Percentiles rank a stretch among this genome's conserved stretches.
These are phyloP conservation scores for Drosophila nr. perissopoda DNA, from an alignment of 2,888 invertebrate species.

Conservation along the genomic window DNA sequence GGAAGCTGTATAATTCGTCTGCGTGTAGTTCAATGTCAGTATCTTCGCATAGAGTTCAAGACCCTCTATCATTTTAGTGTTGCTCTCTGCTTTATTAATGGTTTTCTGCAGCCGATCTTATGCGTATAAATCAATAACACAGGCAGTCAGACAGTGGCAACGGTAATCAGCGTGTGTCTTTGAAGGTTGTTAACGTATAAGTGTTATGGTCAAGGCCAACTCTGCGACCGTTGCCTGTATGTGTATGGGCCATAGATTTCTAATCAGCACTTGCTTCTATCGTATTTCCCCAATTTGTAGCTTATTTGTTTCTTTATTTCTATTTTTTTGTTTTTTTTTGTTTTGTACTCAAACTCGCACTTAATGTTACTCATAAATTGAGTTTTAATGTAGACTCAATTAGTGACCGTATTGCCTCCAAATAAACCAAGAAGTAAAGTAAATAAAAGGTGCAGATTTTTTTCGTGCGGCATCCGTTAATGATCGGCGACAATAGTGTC, in stretches of 20 bases:
- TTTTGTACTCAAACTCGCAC: slow-evolving; percentile 19
- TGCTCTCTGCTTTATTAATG: slow-evolving; percentile 45
- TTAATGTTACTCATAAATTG: slow-evolving; percentile 63
- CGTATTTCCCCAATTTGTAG: slow-evolving; percentile 31
- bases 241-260: slow-evolving; percentile 61
- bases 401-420: slow-evolving; percentile 41
- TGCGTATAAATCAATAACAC: slow-evolving; percentile 74
- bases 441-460: slow-evolving; percentile 34
- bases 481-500: slow-evolving; percentile 33
- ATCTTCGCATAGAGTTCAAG: slow-evolving; percentile 55
- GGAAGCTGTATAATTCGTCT: slow-evolving; percentile 39
- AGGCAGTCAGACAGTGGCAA: slow-evolving; percentile 50
- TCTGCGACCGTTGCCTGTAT: slow-evolving; percentile 42
- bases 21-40: slow-evolving; percentile 69
- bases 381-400: slow-evolving; percentile 66
- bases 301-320: slow-evolving; percentile 9
- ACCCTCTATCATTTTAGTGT: slow-evolving; percentile 35
- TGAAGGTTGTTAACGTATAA: slow-evolving; percentile 70
- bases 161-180: slow-evolving; percentile 73
- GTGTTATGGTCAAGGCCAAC: slow-evolving; percentile 79
- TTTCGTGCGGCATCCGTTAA: slow-evolving; percentile 36
- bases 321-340: not conserved
- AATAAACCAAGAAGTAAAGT: slow-evolving; percentile 32
- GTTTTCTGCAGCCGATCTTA: slow-evolving; percentile 60
- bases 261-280: slow-evolving; percentile 50